phyloP scores from a whole-genome alignment of 2,797 vertebrate species.

The Yasuhikotakia modesta region DNA sequence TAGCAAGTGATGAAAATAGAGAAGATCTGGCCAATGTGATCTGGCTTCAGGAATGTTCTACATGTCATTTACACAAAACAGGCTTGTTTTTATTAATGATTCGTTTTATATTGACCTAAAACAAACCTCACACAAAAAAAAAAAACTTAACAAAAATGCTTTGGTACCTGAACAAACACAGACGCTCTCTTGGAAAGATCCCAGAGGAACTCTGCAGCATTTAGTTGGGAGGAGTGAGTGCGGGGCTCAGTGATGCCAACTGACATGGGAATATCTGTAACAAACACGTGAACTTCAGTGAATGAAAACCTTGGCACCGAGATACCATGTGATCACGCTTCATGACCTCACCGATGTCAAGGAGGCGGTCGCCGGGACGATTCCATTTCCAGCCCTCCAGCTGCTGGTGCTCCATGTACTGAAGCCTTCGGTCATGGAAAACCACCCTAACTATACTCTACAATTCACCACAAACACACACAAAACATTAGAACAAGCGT shows the following conservation, averaged over 20 bases:
- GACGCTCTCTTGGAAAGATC: constrained; percentile 89
- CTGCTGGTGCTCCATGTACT: constrained; percentile 87
- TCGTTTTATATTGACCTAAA: constrained; percentile 1
- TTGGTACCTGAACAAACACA: constrained; percentile 90
- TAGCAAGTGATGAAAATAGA: not conserved
- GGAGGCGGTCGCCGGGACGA: constrained; percentile 82
- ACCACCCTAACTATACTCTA: constrained; percentile 81
- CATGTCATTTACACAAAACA: no score
- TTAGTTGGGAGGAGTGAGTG: constrained; percentile 87
- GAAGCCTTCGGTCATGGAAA: constrained; percentile 82
- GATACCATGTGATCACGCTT: not conserved
- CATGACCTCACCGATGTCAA: constrained; percentile 79
- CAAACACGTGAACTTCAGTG: constrained; percentile 5
- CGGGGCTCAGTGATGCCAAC: constrained; percentile 89
- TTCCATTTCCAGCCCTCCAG: constrained; percentile 86
- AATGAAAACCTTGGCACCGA: not conserved
- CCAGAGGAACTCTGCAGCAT: constrained; percentile 94
- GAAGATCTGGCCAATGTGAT: constrained; percentile 5
- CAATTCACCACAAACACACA: constrained; percentile 47
- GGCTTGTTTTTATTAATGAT: no score
- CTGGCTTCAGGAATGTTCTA: not conserved
- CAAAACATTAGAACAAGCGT: not conserved
- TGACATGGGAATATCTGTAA: constrained; percentile 91
- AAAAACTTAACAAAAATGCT: no score
- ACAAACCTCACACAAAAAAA: not conserved